Evolutionary conservation across 2,888 invertebrate genomes (phyloP).

Genomic region (Hipparchia sbordonii): DNA sequence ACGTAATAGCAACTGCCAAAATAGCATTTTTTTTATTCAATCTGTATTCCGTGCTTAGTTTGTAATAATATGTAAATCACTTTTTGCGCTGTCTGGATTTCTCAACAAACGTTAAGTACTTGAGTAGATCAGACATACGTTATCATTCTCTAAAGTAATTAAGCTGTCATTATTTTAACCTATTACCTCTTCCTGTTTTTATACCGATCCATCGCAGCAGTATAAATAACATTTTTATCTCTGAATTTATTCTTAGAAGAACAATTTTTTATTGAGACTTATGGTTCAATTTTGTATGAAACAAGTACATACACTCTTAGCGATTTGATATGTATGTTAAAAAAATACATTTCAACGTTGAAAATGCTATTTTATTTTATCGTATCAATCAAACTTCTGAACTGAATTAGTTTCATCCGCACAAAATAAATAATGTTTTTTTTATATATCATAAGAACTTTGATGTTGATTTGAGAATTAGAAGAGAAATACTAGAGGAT

Average conservation of each 20-base stretch:
- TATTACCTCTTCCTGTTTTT: constrained; percentile 2
- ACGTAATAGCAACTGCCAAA: constrained; percentile 1
- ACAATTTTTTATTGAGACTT: too few species aligned
- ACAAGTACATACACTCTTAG: too few species aligned
- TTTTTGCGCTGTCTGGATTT: constrained; percentile 16
- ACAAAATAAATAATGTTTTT: too few species aligned
- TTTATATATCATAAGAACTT: too few species aligned
- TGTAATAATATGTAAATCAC: constrained; percentile 2
- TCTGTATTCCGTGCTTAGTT: background rate
- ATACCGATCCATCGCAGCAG: background rate
- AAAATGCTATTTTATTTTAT: too few species aligned
- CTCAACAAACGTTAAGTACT: background rate
- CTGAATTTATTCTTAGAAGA: background rate
- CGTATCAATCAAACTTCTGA: too few species aligned
- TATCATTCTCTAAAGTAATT: constrained; percentile 16
- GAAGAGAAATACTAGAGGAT: too few species aligned
- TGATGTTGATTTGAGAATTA: too few species aligned
- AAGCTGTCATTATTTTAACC: constrained; percentile 14
- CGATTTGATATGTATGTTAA: too few species aligned
- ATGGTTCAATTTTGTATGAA: too few species aligned
- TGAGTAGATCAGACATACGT: background rate
- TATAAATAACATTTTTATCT: background rate
- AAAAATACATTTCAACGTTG: too few species aligned
- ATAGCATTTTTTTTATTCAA: constrained; percentile 9
- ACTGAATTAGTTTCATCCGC: too few species aligned